phyloP scores from a whole-genome alignment of 2,888 invertebrate species.

The Leucophora obtusa region DNA sequence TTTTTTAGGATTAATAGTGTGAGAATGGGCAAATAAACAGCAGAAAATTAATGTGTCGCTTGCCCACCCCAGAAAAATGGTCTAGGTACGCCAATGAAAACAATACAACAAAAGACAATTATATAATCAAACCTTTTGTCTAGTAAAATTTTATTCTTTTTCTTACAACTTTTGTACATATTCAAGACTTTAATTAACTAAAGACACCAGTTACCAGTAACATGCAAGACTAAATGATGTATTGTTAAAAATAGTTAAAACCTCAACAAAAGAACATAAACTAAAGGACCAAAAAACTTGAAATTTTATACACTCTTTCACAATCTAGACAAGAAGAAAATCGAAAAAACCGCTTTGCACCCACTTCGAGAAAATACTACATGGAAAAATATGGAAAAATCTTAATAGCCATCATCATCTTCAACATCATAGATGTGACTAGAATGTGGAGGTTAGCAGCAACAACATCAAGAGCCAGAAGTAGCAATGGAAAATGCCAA shows the following conservation, averaged over 20 bases:
- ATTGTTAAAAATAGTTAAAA: slow-evolving; percentile 34
- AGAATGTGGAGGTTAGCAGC: slow-evolving; percentile 14
- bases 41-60: too few relatives aligned
- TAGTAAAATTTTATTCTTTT: neutral
- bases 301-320: neutral
- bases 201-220: slow-evolving; percentile 37
- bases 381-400: slow-evolving; percentile 1
- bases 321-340: neutral
- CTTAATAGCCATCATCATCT: slow-evolving; percentile 32
- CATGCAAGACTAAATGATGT: slow-evolving; percentile 33
- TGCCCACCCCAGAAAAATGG: too few relatives aligned
- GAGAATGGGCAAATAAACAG: too few relatives aligned
- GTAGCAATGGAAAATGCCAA: slow-evolving; percentile 18
- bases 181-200: slow-evolving; percentile 55
- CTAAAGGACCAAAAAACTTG: neutral
- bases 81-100: too few relatives aligned
- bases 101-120: slow-evolving; percentile 29
- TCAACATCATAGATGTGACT: slow-evolving; percentile 3
- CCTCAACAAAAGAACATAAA: slow-evolving; percentile 24
- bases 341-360: neutral
- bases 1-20: too few relatives aligned
- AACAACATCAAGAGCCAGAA: neutral
- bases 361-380: neutral
- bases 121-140: slow-evolving; percentile 20
- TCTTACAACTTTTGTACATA: neutral